A percentile compares a stretch with the other conserved stretches of the same genome.
Conservation (phyloP, 2,888 invertebrate species). For the Lamellibrachia columna region DNA sequence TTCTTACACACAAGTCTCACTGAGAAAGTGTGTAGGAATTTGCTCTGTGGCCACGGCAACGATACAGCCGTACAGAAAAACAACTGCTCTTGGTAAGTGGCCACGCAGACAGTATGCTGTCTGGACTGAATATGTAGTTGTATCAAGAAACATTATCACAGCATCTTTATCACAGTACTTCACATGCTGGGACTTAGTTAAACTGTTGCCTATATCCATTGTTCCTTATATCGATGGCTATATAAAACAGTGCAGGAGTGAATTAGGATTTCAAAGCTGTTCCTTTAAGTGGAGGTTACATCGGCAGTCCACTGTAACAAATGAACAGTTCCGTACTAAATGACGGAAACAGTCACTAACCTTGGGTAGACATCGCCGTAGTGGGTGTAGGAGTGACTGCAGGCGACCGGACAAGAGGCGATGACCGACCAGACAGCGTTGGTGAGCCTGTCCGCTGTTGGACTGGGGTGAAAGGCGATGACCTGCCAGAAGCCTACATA, state of each 20-base stretch:
- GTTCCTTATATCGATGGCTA: no score
- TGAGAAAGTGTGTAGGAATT: constrained; percentile 17
- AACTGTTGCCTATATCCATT: no score
- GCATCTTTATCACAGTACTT: not conserved
- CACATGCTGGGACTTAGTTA: no score
- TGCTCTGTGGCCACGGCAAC: constrained; percentile 25
- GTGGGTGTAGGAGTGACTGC: constrained; percentile 14
- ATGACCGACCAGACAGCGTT: constrained; percentile 16
- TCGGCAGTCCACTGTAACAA: not conserved
- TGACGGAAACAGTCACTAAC: not conserved
- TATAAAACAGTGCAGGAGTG: no score
- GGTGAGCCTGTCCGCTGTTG: constrained; percentile 24
- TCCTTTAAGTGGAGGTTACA: not conserved
- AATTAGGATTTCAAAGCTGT: no score
- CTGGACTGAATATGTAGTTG: not conserved
- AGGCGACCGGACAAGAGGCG: not conserved
- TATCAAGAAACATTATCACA: not conserved
- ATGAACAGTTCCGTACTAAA: not conserved
- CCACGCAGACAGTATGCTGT: not conserved
- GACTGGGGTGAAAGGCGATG: constrained; percentile 34
- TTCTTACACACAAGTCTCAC: not conserved
- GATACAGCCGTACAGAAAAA: not conserved
- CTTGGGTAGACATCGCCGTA: not conserved
- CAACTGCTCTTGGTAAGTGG: constrained; percentile 22
- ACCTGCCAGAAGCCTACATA: constrained; percentile 26